Percentiles rank a stretch among this genome's conserved stretches.
phyloP scores from a whole-genome alignment of 2,888 invertebrate species.

The Matsumyia berberina region DNA sequence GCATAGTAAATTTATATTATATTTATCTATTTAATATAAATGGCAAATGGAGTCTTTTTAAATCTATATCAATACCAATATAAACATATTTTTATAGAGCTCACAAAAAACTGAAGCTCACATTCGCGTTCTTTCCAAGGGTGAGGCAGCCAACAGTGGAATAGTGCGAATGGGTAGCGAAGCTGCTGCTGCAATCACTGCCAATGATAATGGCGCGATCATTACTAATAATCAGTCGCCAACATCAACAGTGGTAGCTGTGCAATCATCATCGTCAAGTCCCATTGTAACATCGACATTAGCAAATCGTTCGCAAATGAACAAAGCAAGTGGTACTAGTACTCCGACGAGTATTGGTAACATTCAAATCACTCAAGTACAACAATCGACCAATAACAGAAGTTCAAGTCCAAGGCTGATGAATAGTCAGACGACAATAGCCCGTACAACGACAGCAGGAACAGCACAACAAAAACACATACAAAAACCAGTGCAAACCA shows the following conservation, averaged over 20 bases:
- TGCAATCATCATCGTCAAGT: constrained; percentile 30
- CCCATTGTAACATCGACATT: constrained; percentile 55
- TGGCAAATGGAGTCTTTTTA: constrained; percentile 30
- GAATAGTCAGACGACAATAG: constrained; percentile 73
- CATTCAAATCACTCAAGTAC: constrained; percentile 75
- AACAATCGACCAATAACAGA: constrained; percentile 70
- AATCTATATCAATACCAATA: constrained; percentile 31
- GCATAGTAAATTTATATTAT: constrained; percentile 15
- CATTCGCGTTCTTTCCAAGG: constrained; percentile 83
- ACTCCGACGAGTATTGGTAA: constrained; percentile 73
- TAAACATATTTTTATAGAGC: constrained; percentile 79
- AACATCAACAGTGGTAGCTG: constrained; percentile 14
- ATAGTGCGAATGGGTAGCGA: constrained; percentile 81
- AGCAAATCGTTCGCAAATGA: constrained; percentile 38
- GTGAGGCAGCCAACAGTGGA: constrained; percentile 82
- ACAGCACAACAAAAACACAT: constrained; percentile 44
- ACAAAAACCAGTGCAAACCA: constrained; percentile 64
- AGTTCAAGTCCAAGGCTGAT: constrained; percentile 67
- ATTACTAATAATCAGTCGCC: constrained; percentile 49
- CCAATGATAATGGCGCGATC: constrained; percentile 42
- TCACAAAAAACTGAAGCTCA: constrained; percentile 82
- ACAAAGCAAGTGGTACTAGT: constrained; percentile 34
- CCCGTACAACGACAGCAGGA: constrained; percentile 51
- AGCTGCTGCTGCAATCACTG: constrained; percentile 50
- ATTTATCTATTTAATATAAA: constrained; percentile 20